Conservation (phyloP, 2,888 invertebrate genomes). For the Vesta saturnalis region DNA sequence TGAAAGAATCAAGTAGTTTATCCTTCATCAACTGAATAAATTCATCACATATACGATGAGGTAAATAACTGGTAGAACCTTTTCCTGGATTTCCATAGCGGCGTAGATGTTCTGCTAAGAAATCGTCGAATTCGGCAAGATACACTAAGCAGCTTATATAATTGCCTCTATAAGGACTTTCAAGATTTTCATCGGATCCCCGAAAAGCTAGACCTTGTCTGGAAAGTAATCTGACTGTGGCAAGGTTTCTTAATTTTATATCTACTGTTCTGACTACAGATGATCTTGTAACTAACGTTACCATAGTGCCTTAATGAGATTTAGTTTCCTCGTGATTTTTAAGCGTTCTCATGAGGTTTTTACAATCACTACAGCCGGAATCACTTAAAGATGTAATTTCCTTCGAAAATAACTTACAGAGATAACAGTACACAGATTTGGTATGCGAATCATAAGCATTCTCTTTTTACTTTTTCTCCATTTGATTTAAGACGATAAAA, state of each 20-base stretch:
- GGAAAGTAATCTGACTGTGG: background rate
- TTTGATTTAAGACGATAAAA: too few relatives aligned
- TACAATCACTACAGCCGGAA: too few relatives aligned
- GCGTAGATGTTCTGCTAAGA: slow-evolving; percentile 46
- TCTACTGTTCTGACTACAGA: background rate
- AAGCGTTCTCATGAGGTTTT: too few relatives aligned
- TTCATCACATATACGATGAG: slow-evolving; percentile 44
- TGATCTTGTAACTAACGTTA: slow-evolving; percentile 2
- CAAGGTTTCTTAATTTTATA: background rate
- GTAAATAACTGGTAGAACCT: slow-evolving; percentile 43
- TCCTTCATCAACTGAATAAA: slow-evolving; percentile 42
- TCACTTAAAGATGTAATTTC: too few relatives aligned
- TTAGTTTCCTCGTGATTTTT: background rate
- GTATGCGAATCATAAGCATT: background rate
- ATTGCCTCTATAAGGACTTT: background rate
- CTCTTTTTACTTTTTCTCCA: background rate
- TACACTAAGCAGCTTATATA: background rate
- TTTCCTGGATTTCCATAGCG: slow-evolving; percentile 44
- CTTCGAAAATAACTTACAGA: too few relatives aligned
- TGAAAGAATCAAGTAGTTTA: slow-evolving; percentile 36
- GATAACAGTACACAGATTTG: background rate
- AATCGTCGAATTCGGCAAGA: slow-evolving; percentile 50
- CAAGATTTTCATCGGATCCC: background rate
- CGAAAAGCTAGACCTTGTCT: background rate
- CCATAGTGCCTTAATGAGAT: background rate